These are phyloP conservation scores for Aspiorhynchus laticeps DNA, from an alignment of 2,113 vertebrate genomes.

Conservation along the genomic window DNA sequence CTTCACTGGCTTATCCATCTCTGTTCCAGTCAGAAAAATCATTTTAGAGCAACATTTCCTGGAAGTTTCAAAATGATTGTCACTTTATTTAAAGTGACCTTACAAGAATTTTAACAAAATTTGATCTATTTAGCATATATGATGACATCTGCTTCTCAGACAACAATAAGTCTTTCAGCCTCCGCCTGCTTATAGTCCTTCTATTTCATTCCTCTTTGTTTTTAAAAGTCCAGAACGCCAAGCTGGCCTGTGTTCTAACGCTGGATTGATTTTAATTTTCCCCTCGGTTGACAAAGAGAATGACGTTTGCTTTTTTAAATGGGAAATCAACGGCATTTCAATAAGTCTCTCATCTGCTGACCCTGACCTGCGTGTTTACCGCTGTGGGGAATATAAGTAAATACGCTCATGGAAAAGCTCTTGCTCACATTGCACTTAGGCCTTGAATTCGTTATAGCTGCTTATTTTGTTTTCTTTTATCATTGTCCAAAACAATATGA, in stretches of 20 bases:
- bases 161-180: conserved; percentile 16
- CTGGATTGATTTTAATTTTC: conserved; percentile 11
- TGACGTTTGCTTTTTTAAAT: conserved; percentile 28
- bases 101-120: not conserved
- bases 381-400: conserved; percentile 1
- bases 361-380: conserved; percentile 7
- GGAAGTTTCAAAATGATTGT: not conserved
- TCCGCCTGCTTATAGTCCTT: not conserved
- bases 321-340: conserved; percentile 20
- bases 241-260: conserved; percentile 20
- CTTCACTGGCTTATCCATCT: not conserved
- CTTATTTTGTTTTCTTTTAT: conserved; percentile 4
- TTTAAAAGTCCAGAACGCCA: conserved; percentile 7
- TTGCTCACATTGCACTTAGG: not conserved
- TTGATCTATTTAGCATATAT: not conserved
- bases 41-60: not conserved
- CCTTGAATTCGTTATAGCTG: conserved; percentile 7
- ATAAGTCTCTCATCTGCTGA: not conserved
- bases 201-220: conserved; percentile 16
- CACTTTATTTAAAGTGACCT: conserved; percentile 16
- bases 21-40: conserved; percentile 1
- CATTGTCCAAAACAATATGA: conserved; percentile 5
- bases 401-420: conserved; percentile 18
- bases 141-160: conserved; percentile 16
- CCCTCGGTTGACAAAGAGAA: conserved; percentile 13